Evolutionary conservation across 2,888 invertebrate species (phyloP), one percentile per base, ranked within the genome.

Genomic region (Tricholauxania praeusta): DNA sequence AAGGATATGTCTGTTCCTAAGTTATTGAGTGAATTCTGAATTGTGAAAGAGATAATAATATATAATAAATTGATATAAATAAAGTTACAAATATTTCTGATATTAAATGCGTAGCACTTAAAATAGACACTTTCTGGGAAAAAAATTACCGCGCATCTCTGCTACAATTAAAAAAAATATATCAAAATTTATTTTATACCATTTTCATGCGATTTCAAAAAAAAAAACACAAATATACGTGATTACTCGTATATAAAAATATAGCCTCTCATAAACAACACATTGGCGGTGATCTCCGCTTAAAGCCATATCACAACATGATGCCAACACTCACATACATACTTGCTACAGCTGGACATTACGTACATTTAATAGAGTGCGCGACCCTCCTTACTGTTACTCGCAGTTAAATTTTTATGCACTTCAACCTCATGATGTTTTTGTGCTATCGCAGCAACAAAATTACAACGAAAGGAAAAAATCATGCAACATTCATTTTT

Each of bases 281-380:
- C 60, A 15, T 22, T 60, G 60, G 12, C 32, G 60, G 12, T 60
- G 60, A 60, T 60, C 60, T 39, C 64, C 48, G 19, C 49, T 49
- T 12, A 49, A 64, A 64, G 48, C 49, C 19, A 15, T 64, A 51
- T 64, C 48, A 49, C 64, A 49, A 49, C 19, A 64, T 49, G 64
- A 49, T 49, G 64, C 22, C 64, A 64, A 49, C 64, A 47, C 64
- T 64, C 12, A 19, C 64, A 39, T 17, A 19, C 64, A 39, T 10
- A 39, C 39, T 7, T 39, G 39, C 39, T 10, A 10, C 5, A 39
- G 19, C 14, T 12, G 19, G 5, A n/a, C 64, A n/a, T 60, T 60
- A 60, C 60, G 60, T n/a, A 22, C 48, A 49, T 64, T 64, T 64
- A 64, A 64, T 64, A 22, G 64, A 64, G 64, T 64, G 60, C 17